A percentile compares a stretch with the other conserved stretches of the same genome.
Evolutionary conservation across 2,888 invertebrate genomes (phyloP).

Genomic region (Watsonalla binaria): DNA sequence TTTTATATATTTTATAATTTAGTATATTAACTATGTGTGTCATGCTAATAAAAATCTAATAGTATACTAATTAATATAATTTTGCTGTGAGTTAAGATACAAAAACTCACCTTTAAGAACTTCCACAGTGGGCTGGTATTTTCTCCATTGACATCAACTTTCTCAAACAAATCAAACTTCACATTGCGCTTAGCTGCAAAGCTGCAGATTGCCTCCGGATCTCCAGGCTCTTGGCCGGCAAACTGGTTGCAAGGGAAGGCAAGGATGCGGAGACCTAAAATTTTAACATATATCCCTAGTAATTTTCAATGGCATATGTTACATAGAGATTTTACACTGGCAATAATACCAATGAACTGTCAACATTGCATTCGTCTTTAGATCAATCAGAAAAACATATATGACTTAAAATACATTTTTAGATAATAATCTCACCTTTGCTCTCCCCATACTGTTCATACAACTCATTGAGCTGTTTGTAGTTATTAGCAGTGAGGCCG

Average conservation of each 20-base stretch:
- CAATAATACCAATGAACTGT: no score
- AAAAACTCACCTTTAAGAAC: constrained; percentile 75
- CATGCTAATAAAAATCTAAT: no score
- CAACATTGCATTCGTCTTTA: no score
- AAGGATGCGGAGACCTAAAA: constrained; percentile 84
- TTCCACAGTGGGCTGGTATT: constrained; percentile 82
- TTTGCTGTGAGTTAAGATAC: no score
- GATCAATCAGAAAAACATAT: no score
- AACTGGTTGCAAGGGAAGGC: constrained; percentile 95
- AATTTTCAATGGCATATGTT: background rate
- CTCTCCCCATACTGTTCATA: constrained; percentile 85
- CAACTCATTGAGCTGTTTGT: constrained; percentile 88
- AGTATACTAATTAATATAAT: no score
- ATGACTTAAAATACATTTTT: background rate
- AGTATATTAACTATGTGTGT: no score
- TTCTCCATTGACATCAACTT: constrained; percentile 83
- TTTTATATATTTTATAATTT: no score
- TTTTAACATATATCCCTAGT: background rate
- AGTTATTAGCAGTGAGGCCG: constrained; percentile 89
- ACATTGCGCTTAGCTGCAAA: constrained; percentile 81
- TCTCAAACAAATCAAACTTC: constrained; percentile 84
- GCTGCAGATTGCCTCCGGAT: constrained; percentile 80
- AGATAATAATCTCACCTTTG: constrained; percentile 57
- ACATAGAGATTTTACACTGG: background rate
- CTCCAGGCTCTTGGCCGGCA: constrained; percentile 83